These are phyloP conservation scores for Drosophila guanche DNA, from an alignment of 1,140 invertebrate species.

Conservation along the genomic window DNA sequence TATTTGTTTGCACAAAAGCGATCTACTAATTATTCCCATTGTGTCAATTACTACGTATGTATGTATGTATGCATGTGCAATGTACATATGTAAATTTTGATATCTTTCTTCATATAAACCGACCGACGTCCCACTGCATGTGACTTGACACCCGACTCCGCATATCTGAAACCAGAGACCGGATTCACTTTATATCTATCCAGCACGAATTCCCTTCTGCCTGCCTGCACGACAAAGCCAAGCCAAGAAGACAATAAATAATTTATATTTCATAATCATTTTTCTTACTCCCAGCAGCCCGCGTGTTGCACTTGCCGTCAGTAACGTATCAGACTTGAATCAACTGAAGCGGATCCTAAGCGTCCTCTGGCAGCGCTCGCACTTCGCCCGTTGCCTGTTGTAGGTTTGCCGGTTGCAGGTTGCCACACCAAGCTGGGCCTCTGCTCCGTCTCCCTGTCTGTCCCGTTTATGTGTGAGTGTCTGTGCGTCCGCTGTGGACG, in stretches of 20 bases:
- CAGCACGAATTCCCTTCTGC: slow-evolving; percentile 42
- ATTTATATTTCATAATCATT: slow-evolving; percentile 59
- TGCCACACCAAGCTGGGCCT: slow-evolving; percentile 23
- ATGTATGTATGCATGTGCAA: background rate
- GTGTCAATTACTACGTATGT: background rate
- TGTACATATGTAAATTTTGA: too few species aligned
- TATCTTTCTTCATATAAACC: slow-evolving; percentile 6
- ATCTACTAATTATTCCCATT: slow-evolving; percentile 5
- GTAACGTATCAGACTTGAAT: slow-evolving; percentile 5
- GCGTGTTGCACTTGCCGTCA: slow-evolving; percentile 15
- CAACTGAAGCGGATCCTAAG: slow-evolving; percentile 37
- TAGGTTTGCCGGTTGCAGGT: background rate
- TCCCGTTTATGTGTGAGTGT: slow-evolving; percentile 69
- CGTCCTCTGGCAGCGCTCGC: background rate
- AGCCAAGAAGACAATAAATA: slow-evolving; percentile 41
- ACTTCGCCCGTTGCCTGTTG: slow-evolving; percentile 6
- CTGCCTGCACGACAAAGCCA: slow-evolving; percentile 48
- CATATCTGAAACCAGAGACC: background rate
- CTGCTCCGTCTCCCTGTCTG: slow-evolving; percentile 16
- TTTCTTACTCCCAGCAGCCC: slow-evolving; percentile 42
- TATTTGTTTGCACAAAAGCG: slow-evolving; percentile 35
- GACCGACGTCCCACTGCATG: slow-evolving; percentile 23
- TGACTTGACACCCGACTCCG: slow-evolving; percentile 38
- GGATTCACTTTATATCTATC: background rate
- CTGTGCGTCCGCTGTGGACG: slow-evolving; percentile 75